Evolutionary conservation across 53 echinoderm and acorn worm species (phyloP).

Genomic region (Paelopatides confundens): DNA sequence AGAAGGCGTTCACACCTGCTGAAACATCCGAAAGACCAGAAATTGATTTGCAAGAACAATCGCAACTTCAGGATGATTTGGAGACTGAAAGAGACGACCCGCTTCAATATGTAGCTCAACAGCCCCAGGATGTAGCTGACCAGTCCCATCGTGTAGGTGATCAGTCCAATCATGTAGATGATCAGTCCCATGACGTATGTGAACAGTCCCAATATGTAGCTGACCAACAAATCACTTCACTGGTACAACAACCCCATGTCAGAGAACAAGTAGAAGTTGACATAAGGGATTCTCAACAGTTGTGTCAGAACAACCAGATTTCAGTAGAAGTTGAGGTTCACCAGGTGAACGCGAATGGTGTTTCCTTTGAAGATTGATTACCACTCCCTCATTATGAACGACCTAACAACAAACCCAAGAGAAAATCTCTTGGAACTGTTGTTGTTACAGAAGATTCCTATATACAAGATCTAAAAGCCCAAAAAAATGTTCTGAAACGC

Average conservation of each 20-base stretch:
- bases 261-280: not conserved
- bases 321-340: slow-evolving; percentile 28
- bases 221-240: no score
- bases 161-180: no score
- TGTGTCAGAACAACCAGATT: slow-evolving; percentile 14
- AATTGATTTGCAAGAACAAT: slow-evolving; percentile 1
- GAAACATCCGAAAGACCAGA: slow-evolving; percentile 27
- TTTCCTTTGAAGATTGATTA: not conserved
- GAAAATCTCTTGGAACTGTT: not conserved
- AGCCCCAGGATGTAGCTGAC: no score
- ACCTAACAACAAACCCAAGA: not conserved
- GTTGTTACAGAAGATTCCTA: no score
- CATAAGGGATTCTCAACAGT: slow-evolving; percentile 10
- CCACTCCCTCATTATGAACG: not conserved
- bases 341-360: not conserved
- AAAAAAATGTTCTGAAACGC: slow-evolving; percentile 29
- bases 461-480: no score
- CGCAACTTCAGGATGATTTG: no score
- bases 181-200: no score
- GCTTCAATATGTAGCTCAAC: no score
- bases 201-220: no score
- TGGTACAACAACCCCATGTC: no score
- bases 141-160: no score
- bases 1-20: slow-evolving; percentile 18
- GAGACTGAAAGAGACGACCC: no score